phyloP scores from a whole-genome alignment of 1,140 invertebrate species.

The Cepaea nemoralis region DNA sequence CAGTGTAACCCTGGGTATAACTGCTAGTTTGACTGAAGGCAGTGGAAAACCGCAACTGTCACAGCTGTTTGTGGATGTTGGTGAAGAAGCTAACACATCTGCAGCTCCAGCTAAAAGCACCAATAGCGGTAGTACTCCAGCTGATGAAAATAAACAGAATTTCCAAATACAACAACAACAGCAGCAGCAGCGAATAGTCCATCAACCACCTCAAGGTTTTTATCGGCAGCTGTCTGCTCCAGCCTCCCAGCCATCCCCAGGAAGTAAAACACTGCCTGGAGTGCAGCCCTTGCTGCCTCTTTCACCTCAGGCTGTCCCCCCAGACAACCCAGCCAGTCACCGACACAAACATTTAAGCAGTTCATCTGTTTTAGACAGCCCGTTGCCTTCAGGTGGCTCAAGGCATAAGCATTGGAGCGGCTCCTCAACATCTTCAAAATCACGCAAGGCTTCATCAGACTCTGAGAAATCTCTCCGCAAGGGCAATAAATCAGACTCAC shows the following conservation, averaged over 20 bases:
- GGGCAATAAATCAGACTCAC: conserved; percentile 18
- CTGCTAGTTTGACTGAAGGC: neutral
- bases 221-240: conserved; percentile 9
- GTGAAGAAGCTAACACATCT: neutral
- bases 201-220: neutral
- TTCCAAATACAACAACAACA: neutral
- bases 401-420: conserved; percentile 35
- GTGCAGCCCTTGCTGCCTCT: neutral
- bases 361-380: neutral
- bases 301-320: neutral
- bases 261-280: no score
- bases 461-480: conserved; percentile 12
- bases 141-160: neutral
- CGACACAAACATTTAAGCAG: neutral
- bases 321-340: neutral
- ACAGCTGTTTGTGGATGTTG: conserved; percentile 7
- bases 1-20: neutral
- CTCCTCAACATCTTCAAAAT: conserved; percentile 24
- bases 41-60: neutral
- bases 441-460: neutral
- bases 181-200: neutral
- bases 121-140: neutral
- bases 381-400: neutral
- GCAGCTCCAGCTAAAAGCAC: neutral
- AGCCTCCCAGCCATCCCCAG: neutral